Evolutionary conservation across 2,113 vertebrate genomes (phyloP).

Genomic region (Leucoraja erinaceus): DNA sequence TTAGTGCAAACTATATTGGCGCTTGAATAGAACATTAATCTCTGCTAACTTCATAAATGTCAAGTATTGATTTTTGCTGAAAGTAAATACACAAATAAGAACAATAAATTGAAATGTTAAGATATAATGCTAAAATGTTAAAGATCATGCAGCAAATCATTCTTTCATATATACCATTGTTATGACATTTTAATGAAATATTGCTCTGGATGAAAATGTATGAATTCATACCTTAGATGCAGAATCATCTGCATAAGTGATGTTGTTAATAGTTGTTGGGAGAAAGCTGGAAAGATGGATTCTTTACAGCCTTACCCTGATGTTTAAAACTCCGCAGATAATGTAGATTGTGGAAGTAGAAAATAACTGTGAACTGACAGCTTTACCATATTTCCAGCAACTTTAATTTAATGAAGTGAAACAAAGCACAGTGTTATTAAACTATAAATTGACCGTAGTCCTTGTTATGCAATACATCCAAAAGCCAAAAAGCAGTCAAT

Average conservation of each 20-base stretch:
- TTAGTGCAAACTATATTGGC: slow-evolving; percentile 10
- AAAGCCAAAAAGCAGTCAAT: no score
- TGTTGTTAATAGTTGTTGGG: neutral
- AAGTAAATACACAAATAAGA: neutral
- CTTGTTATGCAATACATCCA: no score
- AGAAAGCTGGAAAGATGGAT: neutral
- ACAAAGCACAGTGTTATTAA: neutral
- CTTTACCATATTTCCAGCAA: no score
- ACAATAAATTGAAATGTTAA: neutral
- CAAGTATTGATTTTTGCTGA: neutral
- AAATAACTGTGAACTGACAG: neutral
- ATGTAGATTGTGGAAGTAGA: neutral
- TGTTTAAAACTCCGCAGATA: neutral
- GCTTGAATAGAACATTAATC: slow-evolving; percentile 23
- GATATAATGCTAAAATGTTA: neutral
- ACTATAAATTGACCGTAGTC: no score
- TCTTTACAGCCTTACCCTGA: neutral
- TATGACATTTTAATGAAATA: neutral
- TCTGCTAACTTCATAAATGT: neutral
- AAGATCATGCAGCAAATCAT: neutral
- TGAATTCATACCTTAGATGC: neutral
- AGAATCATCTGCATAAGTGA: neutral
- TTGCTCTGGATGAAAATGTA: neutral
- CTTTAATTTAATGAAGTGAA: neutral
- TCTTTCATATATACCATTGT: neutral